Base-by-base conservation (phyloP, 2,113 vertebrate species). In the Poicephalus meyeri region DNA sequence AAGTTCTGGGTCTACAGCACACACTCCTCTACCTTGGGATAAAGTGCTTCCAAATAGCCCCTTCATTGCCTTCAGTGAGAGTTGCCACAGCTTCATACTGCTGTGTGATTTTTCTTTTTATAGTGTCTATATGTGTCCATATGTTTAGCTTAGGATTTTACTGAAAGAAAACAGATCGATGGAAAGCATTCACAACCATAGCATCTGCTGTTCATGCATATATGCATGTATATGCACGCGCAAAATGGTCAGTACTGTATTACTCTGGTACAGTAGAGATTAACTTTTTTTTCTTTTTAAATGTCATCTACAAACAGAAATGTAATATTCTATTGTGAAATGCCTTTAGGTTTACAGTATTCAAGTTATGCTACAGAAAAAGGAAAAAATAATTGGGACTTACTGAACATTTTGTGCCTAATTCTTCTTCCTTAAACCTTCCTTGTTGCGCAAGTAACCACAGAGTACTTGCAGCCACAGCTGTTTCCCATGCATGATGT, bases 401-500 rank as follows among this genome's bases (percentile, higher is more conserved):
- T 92, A 33, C 60, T 50, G 80, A 95, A 93, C 44, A 76, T 74
- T 76, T 89, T 94, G 80, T 95, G 44, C 49, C 14, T 56, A 74
- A 84, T 68, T 74, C 26, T 58, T 80, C 37, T 58, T 91, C 95
- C 90, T 88, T 60, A 91, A 76, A 25, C n/a, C 24, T 90, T 88
- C 68, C 33, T 72, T 74, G 44, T 76, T 96, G 73, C 58, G 65
- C 80, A 95, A 95, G 44, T 79, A 81, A 81, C 93, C 80, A 88
- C 80, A 79, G 46, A 85, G 26, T 72, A 92, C 86, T 92, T 91
- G 88, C 96, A 89, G 41, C 56, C 10, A 2, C 86, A 93, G 90
- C 88, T 93, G 69, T 93, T 96, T 95, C 61, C 91, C 49, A 76
- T 92, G 80, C 42, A 42, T 94, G 80, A 88, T 91, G 86, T 29